Evolutionary conservation across 1,140 invertebrate species (phyloP), one percentile per base, ranked within the genome.

Genomic region (Dreissena polymorpha): DNA sequence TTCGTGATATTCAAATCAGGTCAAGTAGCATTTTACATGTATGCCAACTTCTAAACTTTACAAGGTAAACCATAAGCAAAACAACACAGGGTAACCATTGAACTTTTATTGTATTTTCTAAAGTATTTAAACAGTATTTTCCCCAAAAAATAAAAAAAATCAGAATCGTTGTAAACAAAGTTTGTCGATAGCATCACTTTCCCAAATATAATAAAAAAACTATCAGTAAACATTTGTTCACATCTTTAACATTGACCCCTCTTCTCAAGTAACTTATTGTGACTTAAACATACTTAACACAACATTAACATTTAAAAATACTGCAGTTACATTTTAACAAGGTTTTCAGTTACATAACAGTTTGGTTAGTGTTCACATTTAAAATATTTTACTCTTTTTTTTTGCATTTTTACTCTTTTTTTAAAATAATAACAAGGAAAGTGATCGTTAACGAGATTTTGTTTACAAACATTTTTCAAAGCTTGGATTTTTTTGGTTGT

Each of bases 401-500:
- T 79, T 69, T 13, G 53, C 21, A 39, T 57, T 51, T 79, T 77
- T 77, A 65, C 27, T n/a, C n/a, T n/a, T n/a, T n/a, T n/a, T n/a
- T n/a, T n/a, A n/a, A n/a, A 67, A 27, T 49, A n/a, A 55, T 29
- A 79, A 53, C 14, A 69, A 53, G 13, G 50, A 10, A 21, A 29
- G 21, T 27, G 60, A 60, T 51, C 55, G 70, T n/a, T 69, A 49
- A 39, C 23, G 13, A n/a, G 53, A 21, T 18, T 10, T 21, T 57
- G 18, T 39, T 10, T 60, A 64, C 65, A 79, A 39, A 21, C 70
- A 53, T 69, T 55, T 63, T 49, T 5, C 18, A 70, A 70, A 23
- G 27, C 76, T 79, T 79, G 76, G 67, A 79, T 69, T 69, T 79
- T n/a, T 79, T 79, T 79, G 76, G 76, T 79, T 79, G 67, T 25